Evolutionary conservation across 2,888 invertebrate genomes (phyloP), one percentile per base, ranked within the genome.

Genomic region (Schrankia costaestrigalis): DNA sequence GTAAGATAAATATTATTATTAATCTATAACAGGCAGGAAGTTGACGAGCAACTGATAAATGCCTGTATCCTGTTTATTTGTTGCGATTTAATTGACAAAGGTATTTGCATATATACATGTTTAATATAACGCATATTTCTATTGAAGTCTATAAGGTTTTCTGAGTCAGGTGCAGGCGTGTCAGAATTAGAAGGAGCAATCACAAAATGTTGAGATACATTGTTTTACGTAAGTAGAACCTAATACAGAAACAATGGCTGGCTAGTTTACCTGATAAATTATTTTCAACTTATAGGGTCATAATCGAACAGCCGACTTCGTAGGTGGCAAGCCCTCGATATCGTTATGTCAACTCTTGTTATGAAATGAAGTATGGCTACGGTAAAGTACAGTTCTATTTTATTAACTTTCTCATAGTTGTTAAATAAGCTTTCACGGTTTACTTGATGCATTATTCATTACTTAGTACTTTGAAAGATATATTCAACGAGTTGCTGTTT

Each of bases 251-350:
- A 66, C 68, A 71, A 74, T 68, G 55, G 56, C 25, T 27, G 26
- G 51, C 53, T 56, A 60, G 57, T 63, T 56, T 55, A 46, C 47
- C 48, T 44, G 49, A 51, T 49, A 50, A 43, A 49, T 53, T 54
- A 77, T 78, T 66, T 74, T 68, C 57, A 63, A 66, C 78, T 71
- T 78, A 73, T 77, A 76, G 62, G 75, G 76, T 54, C 63, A 63
- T 70, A 72, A 71, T 70, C 57, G 61, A 56, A 59, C 50, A 61
- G 29, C 52, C 46, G 39, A 56, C 54, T 38, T 37, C 31, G 61
- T 69, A 67, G 69, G 73, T 67, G 64, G 69, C 35, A 25, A 28
- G 39, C 14, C 25, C 14, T 56, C 51, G 50, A 50, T 51, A 47
- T 46, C 46, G 53, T 61, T 60, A 51, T 55, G 51, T 53, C 55